A percentile compares a stretch with the other conserved stretches of the same genome.
phyloP scores from a whole-genome alignment of 92 coral and sea anemone genomes.

The Desmophyllum pertusum region DNA sequence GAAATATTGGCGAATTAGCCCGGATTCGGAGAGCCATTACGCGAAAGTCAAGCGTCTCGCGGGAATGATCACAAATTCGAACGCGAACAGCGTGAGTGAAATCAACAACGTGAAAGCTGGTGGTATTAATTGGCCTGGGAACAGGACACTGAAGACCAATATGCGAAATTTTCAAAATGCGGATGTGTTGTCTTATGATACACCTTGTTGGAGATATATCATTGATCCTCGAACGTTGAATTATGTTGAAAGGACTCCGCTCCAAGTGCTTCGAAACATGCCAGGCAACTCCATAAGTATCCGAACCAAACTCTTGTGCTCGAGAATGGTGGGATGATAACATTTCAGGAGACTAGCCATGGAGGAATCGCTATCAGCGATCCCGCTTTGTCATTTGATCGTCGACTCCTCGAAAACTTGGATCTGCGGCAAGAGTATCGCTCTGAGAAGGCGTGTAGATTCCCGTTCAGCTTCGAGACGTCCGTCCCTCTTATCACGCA shows the following conservation, averaged over 20 bases:
- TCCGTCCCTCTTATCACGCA: constrained; percentile 61
- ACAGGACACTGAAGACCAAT: constrained; percentile 29
- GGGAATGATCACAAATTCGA: constrained; percentile 75
- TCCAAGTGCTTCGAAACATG: constrained; percentile 64
- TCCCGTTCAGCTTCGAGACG: constrained; percentile 34
- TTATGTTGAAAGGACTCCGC: constrained; percentile 80
- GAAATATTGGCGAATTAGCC: constrained; percentile 59
- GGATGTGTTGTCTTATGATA: constrained; percentile 93
- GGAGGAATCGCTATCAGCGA: constrained; percentile 77
- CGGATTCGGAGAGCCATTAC: constrained; percentile 77
- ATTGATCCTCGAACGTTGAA: constrained; percentile 82
- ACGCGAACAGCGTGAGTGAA: constrained; percentile 37
- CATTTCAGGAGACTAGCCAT: constrained; percentile 71
- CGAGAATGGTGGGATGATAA: constrained; percentile 78
- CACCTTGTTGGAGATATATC: constrained; percentile 95
- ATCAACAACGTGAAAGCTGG: constrained; percentile 39
- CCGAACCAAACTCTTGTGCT: constrained; percentile 64
- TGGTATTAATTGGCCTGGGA: constrained; percentile 39
- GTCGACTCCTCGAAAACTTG: constrained; percentile 74
- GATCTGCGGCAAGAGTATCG: constrained; percentile 57
- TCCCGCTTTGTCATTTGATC: constrained; percentile 90
- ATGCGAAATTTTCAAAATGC: constrained; percentile 78
- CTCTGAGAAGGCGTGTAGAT: constrained; percentile 35
- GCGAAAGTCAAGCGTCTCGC: constrained; percentile 82
- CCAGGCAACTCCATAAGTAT: constrained; percentile 51